These are phyloP conservation scores for Hypsopygia costalis DNA, from an alignment of 2,888 invertebrate species.

Conservation along the genomic window DNA sequence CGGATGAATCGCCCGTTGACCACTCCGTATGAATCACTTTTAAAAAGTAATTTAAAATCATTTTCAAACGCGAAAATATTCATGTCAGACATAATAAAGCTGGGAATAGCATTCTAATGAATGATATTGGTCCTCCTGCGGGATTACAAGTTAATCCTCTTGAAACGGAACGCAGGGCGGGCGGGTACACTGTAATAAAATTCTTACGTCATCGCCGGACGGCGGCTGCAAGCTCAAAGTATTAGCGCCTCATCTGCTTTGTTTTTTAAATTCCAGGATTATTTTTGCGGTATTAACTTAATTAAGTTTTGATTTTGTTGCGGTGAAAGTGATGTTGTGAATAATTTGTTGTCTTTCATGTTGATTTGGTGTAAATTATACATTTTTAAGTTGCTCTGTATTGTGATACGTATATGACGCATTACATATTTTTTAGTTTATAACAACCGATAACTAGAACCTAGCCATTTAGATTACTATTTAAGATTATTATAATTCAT, in stretches of 20 bases:
- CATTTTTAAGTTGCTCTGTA: too few species aligned
- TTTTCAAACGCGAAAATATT: slow-evolving; percentile 40
- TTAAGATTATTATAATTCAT: too few species aligned
- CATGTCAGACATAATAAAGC: slow-evolving; percentile 61
- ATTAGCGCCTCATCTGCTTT: slow-evolving; percentile 53
- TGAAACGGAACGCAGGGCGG: slow-evolving; percentile 48
- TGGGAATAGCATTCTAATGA: slow-evolving; percentile 72
- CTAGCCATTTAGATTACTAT: too few species aligned
- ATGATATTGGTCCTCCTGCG: slow-evolving; percentile 70
- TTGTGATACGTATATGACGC: too few species aligned
- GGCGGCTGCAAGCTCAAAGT: slow-evolving; percentile 41
- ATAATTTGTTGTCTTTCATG: slow-evolving; percentile 2
- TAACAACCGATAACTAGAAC: too few species aligned
- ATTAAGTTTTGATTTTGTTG: slow-evolving; percentile 23
- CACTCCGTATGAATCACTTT: slow-evolving; percentile 35
- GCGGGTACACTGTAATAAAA: slow-evolving; percentile 58
- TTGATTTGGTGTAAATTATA: neutral
- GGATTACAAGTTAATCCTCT: slow-evolving; percentile 78
- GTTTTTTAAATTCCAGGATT: slow-evolving; percentile 38
- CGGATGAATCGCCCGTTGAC: slow-evolving; percentile 8
- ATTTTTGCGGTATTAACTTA: slow-evolving; percentile 36
- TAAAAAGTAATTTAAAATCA: slow-evolving; percentile 56
- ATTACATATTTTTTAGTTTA: too few species aligned
- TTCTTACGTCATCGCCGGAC: slow-evolving; percentile 63
- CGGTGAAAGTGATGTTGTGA: neutral